Base-by-base conservation (phyloP, 92 coral and sea anemone genomes). In the Hydrozoanthus gracilis region DNA sequence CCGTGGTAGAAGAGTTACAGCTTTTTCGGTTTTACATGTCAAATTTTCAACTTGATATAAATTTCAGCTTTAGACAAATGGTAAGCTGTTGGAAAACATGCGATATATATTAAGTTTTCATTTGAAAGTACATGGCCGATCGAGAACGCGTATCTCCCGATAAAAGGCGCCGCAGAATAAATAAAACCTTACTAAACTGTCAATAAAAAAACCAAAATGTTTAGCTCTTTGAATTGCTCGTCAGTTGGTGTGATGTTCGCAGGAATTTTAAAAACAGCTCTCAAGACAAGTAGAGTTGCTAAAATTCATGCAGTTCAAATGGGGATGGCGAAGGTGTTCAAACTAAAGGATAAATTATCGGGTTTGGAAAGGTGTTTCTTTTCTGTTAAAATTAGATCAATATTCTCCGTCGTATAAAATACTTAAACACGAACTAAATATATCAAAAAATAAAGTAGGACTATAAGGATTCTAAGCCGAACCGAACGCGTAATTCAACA, bases 81-180 rank as follows among this genome's bases (percentile, higher is more conserved):
- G 85, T 62, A 14, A 48, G 47, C 17, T 27, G 39, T 65, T 80
- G 2, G 58, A 62, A 61, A 79, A 64, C 18, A 51, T 48, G 48
- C 61, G 73, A 80, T 20, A 60, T 64, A 79, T 79, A 49, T 79
- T 69, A 20, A 8, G 56, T 65, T 65, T 79, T 73, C 39, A 27
- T 27, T 27, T 27, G 39, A 27, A 27, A 27, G 39, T 27, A 27
- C 39, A 27, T 27, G 39, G 39, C 39, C 39, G 39, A 16, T 79
- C 48, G 73, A 16, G 18, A 80, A 48, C 39, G 46, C 39, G 50
- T 5, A 47, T 60, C 47, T 10, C 20, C 82, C 44, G 49, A 77
- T 77, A 54, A 65, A 80, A 79, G 64, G 48, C 73, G 60, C 61
- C 71, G 85, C 46, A 80, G 13, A 64, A 20, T 80, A 55, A 80